These are phyloP conservation scores for Lasioglossum figueresi DNA, from an alignment of 2,888 invertebrate species.

Conservation along the genomic window DNA sequence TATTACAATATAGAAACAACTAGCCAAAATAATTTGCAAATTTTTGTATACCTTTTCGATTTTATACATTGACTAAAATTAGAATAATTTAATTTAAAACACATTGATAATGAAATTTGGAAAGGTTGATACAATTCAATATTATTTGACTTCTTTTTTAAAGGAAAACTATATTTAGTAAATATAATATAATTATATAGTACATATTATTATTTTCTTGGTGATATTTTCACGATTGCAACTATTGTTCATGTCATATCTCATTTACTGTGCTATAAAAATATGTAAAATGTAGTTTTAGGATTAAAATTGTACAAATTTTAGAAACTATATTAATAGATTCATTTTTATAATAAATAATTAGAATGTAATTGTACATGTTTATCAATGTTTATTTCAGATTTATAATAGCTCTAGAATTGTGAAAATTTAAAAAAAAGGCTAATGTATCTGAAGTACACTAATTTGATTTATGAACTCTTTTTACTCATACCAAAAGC, in stretches of 20 bases:
- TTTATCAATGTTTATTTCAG: not conserved
- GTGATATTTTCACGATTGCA: not conserved
- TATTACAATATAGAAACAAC: not conserved
- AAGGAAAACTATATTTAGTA: not conserved
- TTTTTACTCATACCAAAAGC: not conserved
- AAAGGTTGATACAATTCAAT: not conserved
- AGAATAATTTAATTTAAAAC: not conserved
- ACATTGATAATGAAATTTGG: not conserved
- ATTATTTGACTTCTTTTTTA: slow-evolving; percentile 3
- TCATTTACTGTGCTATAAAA: slow-evolving; percentile 3
- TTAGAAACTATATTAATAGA: not conserved
- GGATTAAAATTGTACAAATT: slow-evolving; percentile 22
- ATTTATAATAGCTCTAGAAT: not conserved
- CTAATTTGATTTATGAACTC: not conserved
- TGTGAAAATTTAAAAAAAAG: not conserved
- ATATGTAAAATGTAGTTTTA: slow-evolving; percentile 26
- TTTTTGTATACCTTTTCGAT: not conserved
- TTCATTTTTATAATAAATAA: slow-evolving; percentile 27
- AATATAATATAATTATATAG: not conserved
- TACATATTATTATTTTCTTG: slow-evolving; percentile 7
- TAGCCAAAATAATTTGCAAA: not conserved
- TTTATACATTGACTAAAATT: not conserved
- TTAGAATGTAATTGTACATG: slow-evolving; percentile 9
- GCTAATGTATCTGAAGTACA: not conserved
- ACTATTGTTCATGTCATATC: not conserved